Base-by-base conservation (phyloP, 2,797 vertebrate genomes). In the Spizella passerina region DNA sequence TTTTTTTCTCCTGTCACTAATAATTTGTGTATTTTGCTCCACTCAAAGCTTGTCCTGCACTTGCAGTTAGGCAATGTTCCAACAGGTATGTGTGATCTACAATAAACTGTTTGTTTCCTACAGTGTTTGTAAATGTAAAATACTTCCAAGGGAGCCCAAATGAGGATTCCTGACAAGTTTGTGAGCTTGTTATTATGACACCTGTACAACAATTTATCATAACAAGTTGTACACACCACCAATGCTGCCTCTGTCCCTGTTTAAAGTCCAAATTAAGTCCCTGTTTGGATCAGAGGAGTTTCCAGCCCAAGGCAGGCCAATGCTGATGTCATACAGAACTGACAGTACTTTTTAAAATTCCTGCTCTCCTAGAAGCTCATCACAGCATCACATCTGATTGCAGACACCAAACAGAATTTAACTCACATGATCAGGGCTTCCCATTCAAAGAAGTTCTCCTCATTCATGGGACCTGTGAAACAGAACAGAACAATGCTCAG, bases 381-480 rank as follows among this genome's bases (percentile, higher is more conserved):
- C 41, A 34, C 4, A 85, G 29, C 39, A 16, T 7, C 38, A 39
- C 39, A 17, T 14, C 22, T 44, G 52, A 73, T 60, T 88, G 49
- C 52, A 55, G 41, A 66, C 29, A 61, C 29, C 60, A 85, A 69
- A 7, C 26, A 70, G 7, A 11, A 55, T 57, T 36, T 36, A 66
- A 98, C 99, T 99, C 97, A 99, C 99, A 99, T 99, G 96, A 99
- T 99, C 55, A 99, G 95, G 52, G 99, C 99, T 95, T 99, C 99
- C 99, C 99, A 99, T 70, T 99, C 99, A 65, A 99, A 99, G 97
- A 99, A 99, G 95, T 99, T 99, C 97, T 99, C 99, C 93, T 99
- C 99, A 27, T 99, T 99, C 93, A 99, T 98, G 8, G 99, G 99
- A 91, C 99, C 99, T 99, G 94, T 57, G 69, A 68, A 83, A 68